Conservation (phyloP, 2,113 vertebrate species). For the Bubo bubo region DNA sequence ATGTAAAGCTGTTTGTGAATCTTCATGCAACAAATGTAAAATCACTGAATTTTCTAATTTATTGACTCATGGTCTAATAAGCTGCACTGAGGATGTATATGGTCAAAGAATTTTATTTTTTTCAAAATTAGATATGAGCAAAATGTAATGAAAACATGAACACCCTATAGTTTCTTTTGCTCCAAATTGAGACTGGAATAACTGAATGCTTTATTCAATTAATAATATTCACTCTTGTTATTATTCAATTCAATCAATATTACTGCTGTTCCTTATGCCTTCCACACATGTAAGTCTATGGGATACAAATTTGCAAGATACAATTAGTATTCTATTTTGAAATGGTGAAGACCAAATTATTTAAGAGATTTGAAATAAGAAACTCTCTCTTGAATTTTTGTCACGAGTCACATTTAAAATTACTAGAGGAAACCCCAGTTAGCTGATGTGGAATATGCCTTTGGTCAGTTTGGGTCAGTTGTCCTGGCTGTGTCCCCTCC, state of each 20-base stretch:
- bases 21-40: neutral
- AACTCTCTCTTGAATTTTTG: neutral
- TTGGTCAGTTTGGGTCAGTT: neutral
- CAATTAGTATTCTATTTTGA: neutral
- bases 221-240: neutral
- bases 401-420: neutral
- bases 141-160: neutral
- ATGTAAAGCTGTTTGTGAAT: neutral
- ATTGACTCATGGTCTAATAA: neutral
- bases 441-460: neutral
- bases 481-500: neutral
- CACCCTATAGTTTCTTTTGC: neutral
- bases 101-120: neutral
- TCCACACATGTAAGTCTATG: neutral
- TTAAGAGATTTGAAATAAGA: neutral
- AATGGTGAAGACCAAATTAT: neutral
- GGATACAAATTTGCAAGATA: neutral
- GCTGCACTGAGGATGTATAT: neutral
- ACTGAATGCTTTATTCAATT: neutral
- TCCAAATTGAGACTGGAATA: neutral
- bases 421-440: neutral
- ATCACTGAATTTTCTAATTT: neutral
- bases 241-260: neutral
- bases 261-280: neutral
- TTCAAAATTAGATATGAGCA: neutral